Base-by-base conservation (phyloP, 2,888 invertebrate genomes). In the Siphonodentalium dalli region DNA sequence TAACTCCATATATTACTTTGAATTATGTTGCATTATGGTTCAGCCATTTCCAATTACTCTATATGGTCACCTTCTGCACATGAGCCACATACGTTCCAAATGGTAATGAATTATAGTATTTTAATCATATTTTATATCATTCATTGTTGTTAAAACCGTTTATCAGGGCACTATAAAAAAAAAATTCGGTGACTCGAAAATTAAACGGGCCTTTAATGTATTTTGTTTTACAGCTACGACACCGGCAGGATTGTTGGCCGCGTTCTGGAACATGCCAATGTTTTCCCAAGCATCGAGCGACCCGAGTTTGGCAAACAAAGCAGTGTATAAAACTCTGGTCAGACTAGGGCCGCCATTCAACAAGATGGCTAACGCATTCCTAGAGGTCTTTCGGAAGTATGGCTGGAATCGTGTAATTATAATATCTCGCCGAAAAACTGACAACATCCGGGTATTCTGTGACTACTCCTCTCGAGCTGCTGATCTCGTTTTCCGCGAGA, bases 201-300 rank as follows among this genome's bases (percentile, higher is more conserved):
- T n/a, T n/a, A n/a, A n/a, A n/a, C n/a, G n/a, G n/a, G n/a, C n/a
- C n/a, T n/a, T n/a, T n/a, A n/a, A 21, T 38, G 41, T 11, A 1
- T 28, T 26, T 18, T 42, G 13, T 35, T 2, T 58, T 64, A 38
- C 62, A 75, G 75, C 71, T 7, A 72, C 71, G 5, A 61, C 35
- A 8, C 58, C 71, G 7, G 54, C 67, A n/a, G 75, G 68, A 18
- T 57, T 66, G 1, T 61, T 75, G 13, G 71, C 74, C 1, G 56
- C 72, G 6, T 69, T 60, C 45, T 75, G 73, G 74, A 74, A 75
- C 48, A 27, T 72, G 3, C 75, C 75, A 4, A 65, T 73, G 47
- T 72, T 71, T 48, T 66, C 71, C 1, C 70, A 68, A 51, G 74
- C 71, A 1, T 68, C 75, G 9, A 66, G 61, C 11, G 71, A 74